Base-by-base conservation (phyloP, 2,888 invertebrate species). In the Sarcophaga subvicina region DNA sequence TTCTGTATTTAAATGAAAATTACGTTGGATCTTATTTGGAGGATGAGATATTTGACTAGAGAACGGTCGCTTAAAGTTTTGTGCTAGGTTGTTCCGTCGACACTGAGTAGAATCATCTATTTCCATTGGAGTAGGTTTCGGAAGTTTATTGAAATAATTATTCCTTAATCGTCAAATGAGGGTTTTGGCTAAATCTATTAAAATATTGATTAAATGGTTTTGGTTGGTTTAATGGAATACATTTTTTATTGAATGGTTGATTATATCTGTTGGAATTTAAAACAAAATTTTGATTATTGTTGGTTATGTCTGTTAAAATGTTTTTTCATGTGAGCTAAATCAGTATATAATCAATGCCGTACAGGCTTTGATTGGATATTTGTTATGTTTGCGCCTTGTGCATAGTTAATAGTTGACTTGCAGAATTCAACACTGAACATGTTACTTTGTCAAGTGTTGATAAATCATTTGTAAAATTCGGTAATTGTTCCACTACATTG, bases 401-500 rank as follows among this genome's bases (percentile, higher is more conserved):
- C 79, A 47, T 79, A 49, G 22, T 63, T 22, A 17, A 20, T 20
- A 14, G 49, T 11, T 14, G 27, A 37, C 60, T 25, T 12, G 27
- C 67, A 6, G 59, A 5, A 10, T 22, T 12, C 12, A 60, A 37
- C 22, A 69, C 62, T 22, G 69, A n/a, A 45, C 59, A 69, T 11
- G 60, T 37, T 14, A 78, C 60, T 59, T 78, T 67, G n/a, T 78
- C 69, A 25, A 67, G 22, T 78, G 69, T 60, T 67, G 49, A 62
- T 78, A 78, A 45, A 78, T 45, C 20, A 25, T 22, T 14, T 80
- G 80, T 77, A 85, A 37, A 83, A 83, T 63, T 73, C 69, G 3
- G 60, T 60, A 2, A 73, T 59, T 1, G 71, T 20, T 27, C 20
- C 72, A n/a, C 49, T 14, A 17, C 10, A 22, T 54, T 69, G 69